These are phyloP conservation scores for Phrynosoma platyrhinos DNA, from an alignment of 2,113 vertebrate genomes.

Conservation along the genomic window DNA sequence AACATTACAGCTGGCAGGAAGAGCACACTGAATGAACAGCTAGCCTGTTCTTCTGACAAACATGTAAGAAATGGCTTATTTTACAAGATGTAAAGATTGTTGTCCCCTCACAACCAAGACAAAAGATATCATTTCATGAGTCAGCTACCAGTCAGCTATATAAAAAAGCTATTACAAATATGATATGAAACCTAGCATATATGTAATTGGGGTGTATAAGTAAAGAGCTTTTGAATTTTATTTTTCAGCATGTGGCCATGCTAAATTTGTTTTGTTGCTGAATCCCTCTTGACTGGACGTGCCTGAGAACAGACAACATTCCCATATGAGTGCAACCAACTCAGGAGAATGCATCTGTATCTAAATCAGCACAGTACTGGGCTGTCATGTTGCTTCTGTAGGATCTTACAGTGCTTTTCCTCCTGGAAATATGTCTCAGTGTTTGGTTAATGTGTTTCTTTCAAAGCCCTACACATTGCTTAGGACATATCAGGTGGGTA, in stretches of 20 bases:
- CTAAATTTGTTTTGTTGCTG: constrained; percentile 23
- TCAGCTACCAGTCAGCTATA: constrained; percentile 6
- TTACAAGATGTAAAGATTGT: neutral
- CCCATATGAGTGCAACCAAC: constrained; percentile 1
- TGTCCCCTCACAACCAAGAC: neutral
- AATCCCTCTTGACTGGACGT: constrained; percentile 8
- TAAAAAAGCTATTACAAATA: constrained; percentile 17
- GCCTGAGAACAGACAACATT: constrained; percentile 11
- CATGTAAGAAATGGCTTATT: neutral
- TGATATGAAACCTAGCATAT: neutral
- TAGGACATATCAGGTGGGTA: rapidly evolving
- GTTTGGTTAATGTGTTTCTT: neutral
- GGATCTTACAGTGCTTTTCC: constrained; percentile 14
- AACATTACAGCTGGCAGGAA: constrained; percentile 12
- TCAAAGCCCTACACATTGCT: neutral
- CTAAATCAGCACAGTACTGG: constrained; percentile 34
- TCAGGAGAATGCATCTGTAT: neutral
- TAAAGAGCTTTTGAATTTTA: constrained; percentile 6
- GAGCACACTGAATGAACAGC: neutral
- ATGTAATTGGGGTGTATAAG: constrained; percentile 15
- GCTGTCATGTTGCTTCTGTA: constrained; percentile 20
- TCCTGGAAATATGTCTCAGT: constrained; percentile 19
- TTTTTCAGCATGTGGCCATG: neutral
- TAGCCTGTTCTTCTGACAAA: neutral
- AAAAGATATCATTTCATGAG: neutral